phyloP scores from a whole-genome alignment of 1,140 invertebrate species.

The Rhizoglyphus robini region DNA sequence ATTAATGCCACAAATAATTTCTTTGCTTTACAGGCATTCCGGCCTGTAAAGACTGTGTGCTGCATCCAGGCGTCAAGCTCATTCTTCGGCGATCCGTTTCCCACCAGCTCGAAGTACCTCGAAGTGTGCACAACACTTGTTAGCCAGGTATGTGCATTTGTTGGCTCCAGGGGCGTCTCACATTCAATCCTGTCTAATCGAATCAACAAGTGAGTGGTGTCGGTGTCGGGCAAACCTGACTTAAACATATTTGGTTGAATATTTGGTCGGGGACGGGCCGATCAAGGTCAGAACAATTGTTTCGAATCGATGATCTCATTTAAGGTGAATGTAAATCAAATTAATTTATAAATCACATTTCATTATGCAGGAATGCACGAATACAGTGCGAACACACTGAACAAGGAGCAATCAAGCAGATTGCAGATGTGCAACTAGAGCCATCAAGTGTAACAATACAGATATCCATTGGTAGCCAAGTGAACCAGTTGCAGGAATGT shows the following conservation, averaged over 20 bases:
- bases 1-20: no score
- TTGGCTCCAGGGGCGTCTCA: not conserved
- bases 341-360: slow-evolving; percentile 11
- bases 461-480: not conserved
- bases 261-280: not conserved
- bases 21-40: not conserved
- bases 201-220: no score
- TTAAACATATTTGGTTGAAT: not conserved
- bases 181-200: no score
- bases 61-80: slow-evolving; percentile 66
- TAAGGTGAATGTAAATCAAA: not conserved
- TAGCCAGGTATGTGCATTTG: not conserved
- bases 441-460: slow-evolving; percentile 1
- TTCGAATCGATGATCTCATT: not conserved
- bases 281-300: not conserved
- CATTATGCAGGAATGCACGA: not conserved
- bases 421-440: not conserved
- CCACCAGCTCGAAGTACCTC: slow-evolving; percentile 45
- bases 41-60: slow-evolving; percentile 63
- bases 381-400: not conserved
- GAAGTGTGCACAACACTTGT: slow-evolving; percentile 46
- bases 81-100: slow-evolving; percentile 61
- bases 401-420: not conserved
- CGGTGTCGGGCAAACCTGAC: not conserved
- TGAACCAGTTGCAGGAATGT: not conserved